Conservation (phyloP, 1,140 invertebrate genomes). For the Cyphomyrmex costatus region DNA sequence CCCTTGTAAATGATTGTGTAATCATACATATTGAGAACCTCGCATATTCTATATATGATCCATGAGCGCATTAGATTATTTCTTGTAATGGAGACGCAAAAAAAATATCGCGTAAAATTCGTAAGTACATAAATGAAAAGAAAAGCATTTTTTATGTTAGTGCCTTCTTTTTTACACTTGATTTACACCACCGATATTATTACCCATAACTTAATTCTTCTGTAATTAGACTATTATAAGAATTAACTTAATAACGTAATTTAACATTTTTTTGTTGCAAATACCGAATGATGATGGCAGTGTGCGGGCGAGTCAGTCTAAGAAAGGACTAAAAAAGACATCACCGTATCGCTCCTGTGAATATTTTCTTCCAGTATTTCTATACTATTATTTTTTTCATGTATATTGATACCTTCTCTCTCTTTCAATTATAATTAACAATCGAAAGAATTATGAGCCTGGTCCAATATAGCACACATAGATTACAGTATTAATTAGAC, state of each 20-base stretch:
- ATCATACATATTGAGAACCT: conserved; percentile 42
- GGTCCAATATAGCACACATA: conserved; percentile 82
- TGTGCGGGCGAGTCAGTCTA: conserved; percentile 59
- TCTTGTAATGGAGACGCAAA: conserved; percentile 20
- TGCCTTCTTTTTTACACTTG: conserved; percentile 55
- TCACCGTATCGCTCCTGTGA: conserved; percentile 27
- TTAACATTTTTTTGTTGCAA: conserved; percentile 36
- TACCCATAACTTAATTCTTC: conserved; percentile 41
- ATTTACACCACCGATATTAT: conserved; percentile 51
- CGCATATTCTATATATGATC: conserved; percentile 39
- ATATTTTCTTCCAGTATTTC: conserved; percentile 50
- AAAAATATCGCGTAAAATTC: conserved; percentile 37
- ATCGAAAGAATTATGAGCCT: conserved; percentile 78
- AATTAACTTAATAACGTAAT: conserved; percentile 43
- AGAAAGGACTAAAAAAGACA: conserved; percentile 49
- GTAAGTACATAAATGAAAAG: conserved; percentile 58
- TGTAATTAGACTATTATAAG: conserved; percentile 14
- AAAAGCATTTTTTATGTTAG: conserved; percentile 53
- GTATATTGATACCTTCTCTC: conserved; percentile 51
- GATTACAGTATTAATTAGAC: conserved; percentile 81
- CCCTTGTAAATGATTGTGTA: conserved; percentile 24
- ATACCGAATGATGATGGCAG: conserved; percentile 49
- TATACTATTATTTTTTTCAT: conserved; percentile 52
- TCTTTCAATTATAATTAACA: conserved; percentile 58
- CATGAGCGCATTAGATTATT: conserved; percentile 29